Base-by-base conservation (phyloP, 2,113 vertebrate species). In the Chloropsis cyanopogon region DNA sequence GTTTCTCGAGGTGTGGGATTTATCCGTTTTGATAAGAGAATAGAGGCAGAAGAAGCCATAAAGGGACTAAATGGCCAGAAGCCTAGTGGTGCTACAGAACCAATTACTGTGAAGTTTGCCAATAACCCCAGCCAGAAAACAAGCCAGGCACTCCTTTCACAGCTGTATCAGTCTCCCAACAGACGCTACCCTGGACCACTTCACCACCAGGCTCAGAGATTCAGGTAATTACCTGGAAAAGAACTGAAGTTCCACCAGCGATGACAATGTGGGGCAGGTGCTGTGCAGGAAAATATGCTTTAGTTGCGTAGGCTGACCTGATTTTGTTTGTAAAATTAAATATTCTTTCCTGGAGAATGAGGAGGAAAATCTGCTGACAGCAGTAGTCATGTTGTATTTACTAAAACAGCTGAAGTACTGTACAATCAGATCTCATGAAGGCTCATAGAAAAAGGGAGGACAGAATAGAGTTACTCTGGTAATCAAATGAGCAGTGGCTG, bases 61-160 rank as follows among this genome's bases (percentile, higher is more conserved):
- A 99, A 99, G 98, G 99, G 99, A 96, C 98, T 99, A 97, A 99
- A 99, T 88, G 99, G 99, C 96, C 99, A 99, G 98, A 99, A 99
- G 98, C 99, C 99, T 96, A 99, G 99, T 26, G 99, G 99, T 96
- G 99, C 99, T 79, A 99, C 99, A 14, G 99, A 99, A 98, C 99
- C 99, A 94, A 99, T 99, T 98, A 99, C 99, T 83, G 99, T 99
- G 98, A 99, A 99, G 98, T 99, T 99, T 96, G 99, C 99, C 98
- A 99, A 99, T 98, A 99, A 99, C 97, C 99, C 99, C 96, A 99
- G 99, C 98, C 99, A 99, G 99, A 99, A 99, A 98, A 99, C 99
- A 98, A 99, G 99, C 98, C 99, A 99, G 98, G 99, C 99, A 61
- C 98, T 99, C 88, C 99, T 99, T 90, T 99, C 99, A 82, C 99